Conservation (phyloP, 1,140 invertebrate genomes). For the Orius insidiosus region DNA sequence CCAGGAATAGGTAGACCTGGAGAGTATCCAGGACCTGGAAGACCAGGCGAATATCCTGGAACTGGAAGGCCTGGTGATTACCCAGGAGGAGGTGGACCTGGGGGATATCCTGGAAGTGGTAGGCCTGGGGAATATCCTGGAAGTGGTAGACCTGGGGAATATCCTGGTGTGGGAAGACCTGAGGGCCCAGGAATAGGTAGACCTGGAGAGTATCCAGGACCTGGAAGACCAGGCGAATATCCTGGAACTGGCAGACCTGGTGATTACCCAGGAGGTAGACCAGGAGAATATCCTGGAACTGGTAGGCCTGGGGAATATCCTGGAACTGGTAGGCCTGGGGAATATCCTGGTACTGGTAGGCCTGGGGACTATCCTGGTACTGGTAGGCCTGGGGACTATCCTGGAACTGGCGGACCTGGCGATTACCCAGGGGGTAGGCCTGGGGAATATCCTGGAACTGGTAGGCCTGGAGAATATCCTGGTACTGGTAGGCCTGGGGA, state of each 20-base stretch:
- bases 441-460: slow-evolving; percentile 8
- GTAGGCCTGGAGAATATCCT: slow-evolving; percentile 4
- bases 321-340: slow-evolving; percentile 7
- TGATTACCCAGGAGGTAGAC: too few relatives aligned
- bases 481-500: slow-evolving; percentile 12
- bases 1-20: too few relatives aligned
- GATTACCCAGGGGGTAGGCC: slow-evolving; percentile 13
- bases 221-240: too few relatives aligned
- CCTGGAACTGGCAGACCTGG: too few relatives aligned
- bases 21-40: too few relatives aligned
- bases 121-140: slow-evolving; percentile 6
- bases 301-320: slow-evolving; percentile 6
- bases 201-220: slow-evolving; percentile 14
- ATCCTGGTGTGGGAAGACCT: background rate
- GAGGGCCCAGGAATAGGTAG: slow-evolving; percentile 14
- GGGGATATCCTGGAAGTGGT: slow-evolving; percentile 10
- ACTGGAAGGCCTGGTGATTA: too few relatives aligned
- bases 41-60: too few relatives aligned
- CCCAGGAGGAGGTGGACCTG: background rate
- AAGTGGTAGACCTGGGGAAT: slow-evolving; percentile 7
- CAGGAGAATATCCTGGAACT: slow-evolving; percentile 10
- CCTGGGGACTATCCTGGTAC: slow-evolving; percentile 14
- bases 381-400: too few relatives aligned
- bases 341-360: background rate
- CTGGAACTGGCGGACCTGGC: too few relatives aligned